Evolutionary conservation across 2,888 invertebrate species (phyloP).

Genomic region (Prosopocoilus inquinatus): DNA sequence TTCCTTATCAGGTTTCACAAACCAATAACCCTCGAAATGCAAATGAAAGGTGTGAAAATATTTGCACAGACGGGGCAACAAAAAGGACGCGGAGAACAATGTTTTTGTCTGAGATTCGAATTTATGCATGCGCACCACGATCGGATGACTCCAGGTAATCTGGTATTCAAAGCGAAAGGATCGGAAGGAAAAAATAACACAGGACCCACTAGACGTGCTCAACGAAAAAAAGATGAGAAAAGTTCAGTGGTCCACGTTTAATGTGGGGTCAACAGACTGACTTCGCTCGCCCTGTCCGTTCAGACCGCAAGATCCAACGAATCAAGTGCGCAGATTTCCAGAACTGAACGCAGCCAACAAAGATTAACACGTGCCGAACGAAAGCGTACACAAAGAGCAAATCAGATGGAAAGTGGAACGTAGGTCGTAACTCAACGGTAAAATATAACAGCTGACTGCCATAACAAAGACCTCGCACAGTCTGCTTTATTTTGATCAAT

Average conservation of each 20-base stretch:
- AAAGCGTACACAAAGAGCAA: no score
- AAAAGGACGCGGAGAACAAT: no score
- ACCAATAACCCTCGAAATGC: no score
- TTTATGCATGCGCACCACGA: no score
- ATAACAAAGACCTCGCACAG: constrained; percentile 45
- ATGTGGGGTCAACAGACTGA: constrained; percentile 38
- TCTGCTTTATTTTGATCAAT: constrained; percentile 26
- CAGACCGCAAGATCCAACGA: constrained; percentile 6
- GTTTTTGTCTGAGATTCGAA: no score
- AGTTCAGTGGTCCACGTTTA: constrained; percentile 19
- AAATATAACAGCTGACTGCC: constrained; percentile 50
- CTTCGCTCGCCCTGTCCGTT: constrained; percentile 20
- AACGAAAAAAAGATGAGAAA: constrained; percentile 7
- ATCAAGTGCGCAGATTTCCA: constrained; percentile 1
- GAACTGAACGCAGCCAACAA: not conserved
- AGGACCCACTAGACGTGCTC: not conserved
- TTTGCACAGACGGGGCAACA: no score
- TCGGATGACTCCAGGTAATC: no score
- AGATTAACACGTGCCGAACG: not conserved
- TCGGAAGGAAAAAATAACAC: no score
- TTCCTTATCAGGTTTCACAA: no score
- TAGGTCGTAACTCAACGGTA: constrained; percentile 31
- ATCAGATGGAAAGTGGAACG: constrained; percentile 20
- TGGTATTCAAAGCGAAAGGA: no score
- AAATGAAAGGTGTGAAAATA: no score